Base-by-base conservation (phyloP, 2,113 vertebrate species). In the Seriola dumerili region DNA sequence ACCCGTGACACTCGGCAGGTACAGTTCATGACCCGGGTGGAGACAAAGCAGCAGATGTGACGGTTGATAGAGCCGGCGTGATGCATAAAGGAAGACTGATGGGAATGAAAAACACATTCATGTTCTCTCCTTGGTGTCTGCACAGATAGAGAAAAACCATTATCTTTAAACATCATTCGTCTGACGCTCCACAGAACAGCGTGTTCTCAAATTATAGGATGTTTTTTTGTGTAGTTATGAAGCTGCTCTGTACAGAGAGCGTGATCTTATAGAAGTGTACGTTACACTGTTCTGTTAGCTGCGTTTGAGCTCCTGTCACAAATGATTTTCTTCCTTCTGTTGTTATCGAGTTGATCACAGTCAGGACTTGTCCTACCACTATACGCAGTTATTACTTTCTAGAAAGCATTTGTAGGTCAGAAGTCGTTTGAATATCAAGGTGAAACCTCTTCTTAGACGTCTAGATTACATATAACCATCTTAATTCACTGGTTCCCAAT, bases 61-160 rank as follows among this genome's bases (percentile, higher is more conserved):
- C 59, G 9, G 21, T 16, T 52, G 89, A 90, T 83, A 50, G 4
- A 32, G 17, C 6, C 6, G 13, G 3, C 4, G 52, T 25, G 68
- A 81, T 19, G 68, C 50, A 55, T 32, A 7, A 32, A 77, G 70
- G 70, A 67, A 50, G 59, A 80, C 4, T 8, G 72, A 38, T 75
- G 78, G 76, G 81, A 81, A 84, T 88, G 81, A 80, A 66, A 29
- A 73, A 90, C 8, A 23, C 14, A 8, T 50, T 29, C 57, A 4
- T 21, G 54, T 62, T 48, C 59, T 54, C 11, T 55, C 29, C 63
- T 23, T 21, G 38, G 69, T 52, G 86, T 84, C 77, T 85, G 86
- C 61, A 62, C 57, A 32, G 79, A 88, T 90, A 88, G 74, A 12
- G 17, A 58, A 72, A 72, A 85, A 82, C 3, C 58, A 78, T 86